Evolutionary conservation across 2,888 invertebrate species (phyloP).

Genomic region (Caenorhabditis macrosperma): DNA sequence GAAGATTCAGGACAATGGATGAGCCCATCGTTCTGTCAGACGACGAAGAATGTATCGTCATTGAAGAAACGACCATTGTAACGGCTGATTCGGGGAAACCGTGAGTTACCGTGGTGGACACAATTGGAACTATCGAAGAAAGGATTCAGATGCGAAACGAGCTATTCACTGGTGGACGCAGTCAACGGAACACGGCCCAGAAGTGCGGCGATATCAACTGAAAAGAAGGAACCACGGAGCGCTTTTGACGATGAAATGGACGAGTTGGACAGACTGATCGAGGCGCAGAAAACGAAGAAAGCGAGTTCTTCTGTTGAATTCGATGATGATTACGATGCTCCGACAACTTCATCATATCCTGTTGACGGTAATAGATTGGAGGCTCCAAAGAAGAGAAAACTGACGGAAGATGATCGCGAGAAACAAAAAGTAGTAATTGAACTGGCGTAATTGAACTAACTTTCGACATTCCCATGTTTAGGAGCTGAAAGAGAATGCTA

Average conservation of each 20-base stretch:
- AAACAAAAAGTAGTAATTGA: background rate
- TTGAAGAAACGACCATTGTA: conserved; percentile 43
- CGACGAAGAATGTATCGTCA: conserved; percentile 45
- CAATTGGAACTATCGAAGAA: background rate
- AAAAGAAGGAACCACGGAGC: background rate
- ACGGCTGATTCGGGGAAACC: background rate
- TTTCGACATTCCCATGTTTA: background rate
- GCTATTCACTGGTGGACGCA: conserved; percentile 20
- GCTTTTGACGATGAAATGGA: conserved; percentile 20
- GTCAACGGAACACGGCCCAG: conserved; percentile 13
- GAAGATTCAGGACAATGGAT: conserved; percentile 10
- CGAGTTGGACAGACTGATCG: conserved; percentile 31
- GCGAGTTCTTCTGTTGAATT: background rate
- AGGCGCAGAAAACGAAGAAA: background rate
- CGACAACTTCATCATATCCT: background rate
- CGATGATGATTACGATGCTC: background rate
- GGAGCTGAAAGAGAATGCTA: conserved; percentile 21
- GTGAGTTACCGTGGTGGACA: too few species aligned
- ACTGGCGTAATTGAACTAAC: background rate
- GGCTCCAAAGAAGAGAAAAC: conserved; percentile 20
- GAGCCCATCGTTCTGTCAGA: conserved; percentile 33
- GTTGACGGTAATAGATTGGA: background rate
- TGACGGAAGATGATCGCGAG: conserved; percentile 14
- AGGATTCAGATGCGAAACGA: conserved; percentile 17
- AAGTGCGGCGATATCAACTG: conserved; percentile 20